These are phyloP conservation scores for Pterophyllum scalare DNA, from an alignment of 2,113 vertebrate species.

Conservation along the genomic window DNA sequence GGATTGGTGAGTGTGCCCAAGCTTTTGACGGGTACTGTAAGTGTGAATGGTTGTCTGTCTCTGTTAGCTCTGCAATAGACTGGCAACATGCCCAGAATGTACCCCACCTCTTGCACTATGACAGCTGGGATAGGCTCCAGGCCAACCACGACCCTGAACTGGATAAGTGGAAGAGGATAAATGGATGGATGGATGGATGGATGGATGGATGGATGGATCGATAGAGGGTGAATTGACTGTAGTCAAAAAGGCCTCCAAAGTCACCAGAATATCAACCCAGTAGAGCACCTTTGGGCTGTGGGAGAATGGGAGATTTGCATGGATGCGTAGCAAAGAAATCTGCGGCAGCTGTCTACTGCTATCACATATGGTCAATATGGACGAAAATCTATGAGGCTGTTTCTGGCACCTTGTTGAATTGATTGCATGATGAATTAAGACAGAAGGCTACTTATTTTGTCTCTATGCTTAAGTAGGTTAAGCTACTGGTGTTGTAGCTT, in stretches of 20 bases:
- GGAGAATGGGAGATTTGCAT: background rate
- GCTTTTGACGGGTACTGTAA: too few species aligned
- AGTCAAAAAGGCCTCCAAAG: background rate
- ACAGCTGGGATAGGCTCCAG: too few species aligned
- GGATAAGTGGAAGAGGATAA: too few species aligned
- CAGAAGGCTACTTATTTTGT: background rate
- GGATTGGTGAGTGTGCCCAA: too few species aligned
- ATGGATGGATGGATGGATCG: too few species aligned
- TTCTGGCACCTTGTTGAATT: background rate
- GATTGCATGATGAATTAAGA: background rate
- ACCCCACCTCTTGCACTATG: too few species aligned
- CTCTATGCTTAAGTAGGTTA: background rate
- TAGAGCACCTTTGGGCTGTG: background rate
- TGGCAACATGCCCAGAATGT: too few species aligned
- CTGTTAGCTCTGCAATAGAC: too few species aligned
- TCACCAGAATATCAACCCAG: background rate
- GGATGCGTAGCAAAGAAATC: too few species aligned
- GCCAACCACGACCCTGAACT: too few species aligned
- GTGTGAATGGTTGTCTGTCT: too few species aligned
- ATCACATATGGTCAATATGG: fast-evolving
- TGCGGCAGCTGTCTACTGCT: too few species aligned
- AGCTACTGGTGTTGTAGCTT: background rate
- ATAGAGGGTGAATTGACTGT: background rate
- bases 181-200: background rate
- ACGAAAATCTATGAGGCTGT: fast-evolving